These are phyloP conservation scores for Bungarus multicinctus DNA, from an alignment of 2,113 vertebrate species.

Conservation along the genomic window DNA sequence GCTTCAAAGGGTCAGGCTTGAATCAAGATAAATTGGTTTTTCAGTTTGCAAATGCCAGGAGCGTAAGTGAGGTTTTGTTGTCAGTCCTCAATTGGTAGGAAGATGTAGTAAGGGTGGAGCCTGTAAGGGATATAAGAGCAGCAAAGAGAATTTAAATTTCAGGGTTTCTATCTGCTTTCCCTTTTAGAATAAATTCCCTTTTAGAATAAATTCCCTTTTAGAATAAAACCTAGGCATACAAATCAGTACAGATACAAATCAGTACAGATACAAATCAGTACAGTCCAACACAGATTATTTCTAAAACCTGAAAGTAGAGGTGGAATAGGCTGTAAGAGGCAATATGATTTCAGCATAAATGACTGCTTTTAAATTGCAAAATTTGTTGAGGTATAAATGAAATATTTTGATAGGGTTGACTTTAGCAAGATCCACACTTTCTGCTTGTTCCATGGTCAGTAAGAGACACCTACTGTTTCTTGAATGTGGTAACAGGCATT, in stretches of 20 bases:
- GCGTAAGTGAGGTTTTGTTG: background rate
- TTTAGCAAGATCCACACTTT: background rate
- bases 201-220: background rate
- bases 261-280: too few species aligned
- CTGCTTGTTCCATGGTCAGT: background rate
- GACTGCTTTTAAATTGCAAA: background rate
- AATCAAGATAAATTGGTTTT: constrained; percentile 32
- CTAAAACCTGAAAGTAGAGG: background rate
- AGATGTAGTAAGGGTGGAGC: background rate
- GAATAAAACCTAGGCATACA: background rate
- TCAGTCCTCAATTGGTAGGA: constrained; percentile 2
- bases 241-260: background rate
- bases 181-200: background rate
- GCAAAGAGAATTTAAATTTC: background rate
- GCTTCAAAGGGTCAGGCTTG: constrained; percentile 23
- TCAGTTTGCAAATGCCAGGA: constrained; percentile 16
- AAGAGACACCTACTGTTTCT: background rate
- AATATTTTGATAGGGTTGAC: background rate
- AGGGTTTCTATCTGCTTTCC: background rate
- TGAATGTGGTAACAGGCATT: background rate
- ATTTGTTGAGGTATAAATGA: background rate
- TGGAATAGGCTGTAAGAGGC: background rate
- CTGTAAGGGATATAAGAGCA: background rate
- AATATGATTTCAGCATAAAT: background rate
- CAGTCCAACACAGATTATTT: background rate